Base-by-base conservation (phyloP, 1,140 invertebrate genomes). In the Drosophila bifasciata region DNA sequence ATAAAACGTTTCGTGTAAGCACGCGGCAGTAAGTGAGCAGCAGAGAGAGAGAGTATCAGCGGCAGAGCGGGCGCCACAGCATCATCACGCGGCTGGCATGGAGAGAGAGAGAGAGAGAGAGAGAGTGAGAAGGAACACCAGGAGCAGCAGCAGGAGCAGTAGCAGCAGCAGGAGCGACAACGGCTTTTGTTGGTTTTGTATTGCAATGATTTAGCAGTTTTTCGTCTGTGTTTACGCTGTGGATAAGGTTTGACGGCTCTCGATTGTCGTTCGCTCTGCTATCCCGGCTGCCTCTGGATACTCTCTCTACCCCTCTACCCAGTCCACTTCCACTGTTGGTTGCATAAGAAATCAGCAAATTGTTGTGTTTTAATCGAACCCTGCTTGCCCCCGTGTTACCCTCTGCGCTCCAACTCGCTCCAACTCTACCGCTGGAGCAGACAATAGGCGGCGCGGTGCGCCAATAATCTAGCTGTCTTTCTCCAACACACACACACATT, bases 171-270 rank as follows among this genome's bases (percentile, higher is more conserved):
- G 60, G 44, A 57, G 19, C 40, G 69, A 48, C 68, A 60, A 66
- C 59, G 73, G 68, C 83, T 78, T 83, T 88, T 88, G 84, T 79
- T 88, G 83, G 83, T 89, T 89, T 89, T 88, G 78, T 88, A 83
- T 83, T 88, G 79, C 83, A 88, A 88, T 88, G 83, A 88, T 88
- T 88, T 88, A 88, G 83, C 83, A 88, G 84, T 88, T 88, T 86
- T 86, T 86, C 71, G 83, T 89, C 84, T 89, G 84, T 88, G 83
- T 88, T 88, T 89, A 88, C 83, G 83, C 69, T 89, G 75, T 88
- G 83, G 84, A 79, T 88, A 74, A 86, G 76, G 57, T 61, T 68
- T 75, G 80, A 84, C 74, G 71, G 66, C 66, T 5, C 61, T 69
- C 66, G 66, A 69, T 68, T 68, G 66, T 68, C 66, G 66, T 68